Conservation (phyloP, 2,797 vertebrate species). For the Galaxias olidus region DNA sequence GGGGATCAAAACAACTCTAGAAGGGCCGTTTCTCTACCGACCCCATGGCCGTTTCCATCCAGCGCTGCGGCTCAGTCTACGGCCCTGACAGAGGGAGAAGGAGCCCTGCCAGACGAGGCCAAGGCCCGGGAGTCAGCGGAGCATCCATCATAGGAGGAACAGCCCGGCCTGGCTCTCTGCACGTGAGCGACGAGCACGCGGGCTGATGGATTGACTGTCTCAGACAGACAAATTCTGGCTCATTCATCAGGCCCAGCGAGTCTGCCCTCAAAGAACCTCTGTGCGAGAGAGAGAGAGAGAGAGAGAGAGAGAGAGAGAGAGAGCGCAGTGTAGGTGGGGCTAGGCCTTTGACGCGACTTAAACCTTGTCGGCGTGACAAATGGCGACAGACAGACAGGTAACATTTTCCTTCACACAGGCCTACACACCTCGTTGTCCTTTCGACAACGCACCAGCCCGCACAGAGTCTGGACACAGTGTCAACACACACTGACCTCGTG, state of each 20-base stretch:
- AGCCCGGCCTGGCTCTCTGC: conserved; percentile 16
- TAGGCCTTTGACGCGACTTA: too few relatives aligned
- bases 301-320: not conserved
- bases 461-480: too few relatives aligned
- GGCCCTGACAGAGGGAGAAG: conserved; percentile 10
- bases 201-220: conserved; percentile 25
- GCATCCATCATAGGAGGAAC: not conserved
- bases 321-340: not conserved
- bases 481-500: too few relatives aligned
- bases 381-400: too few relatives aligned
- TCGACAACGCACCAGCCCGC: too few relatives aligned
- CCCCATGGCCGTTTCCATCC: too few relatives aligned
- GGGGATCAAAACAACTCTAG: too few relatives aligned
- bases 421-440: too few relatives aligned
- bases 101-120: not conserved
- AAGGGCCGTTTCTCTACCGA: too few relatives aligned
- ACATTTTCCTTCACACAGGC: too few relatives aligned
- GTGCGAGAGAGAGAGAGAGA: not conserved
- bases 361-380: too few relatives aligned
- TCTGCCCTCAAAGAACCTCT: not conserved
- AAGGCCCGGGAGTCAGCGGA: not conserved
- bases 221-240: conserved; percentile 16
- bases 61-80: too few relatives aligned
- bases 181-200: conserved; percentile 13
- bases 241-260: conserved; percentile 20